Base-by-base conservation (phyloP, 2,797 vertebrate species). In the Cryptoprocta ferox region DNA sequence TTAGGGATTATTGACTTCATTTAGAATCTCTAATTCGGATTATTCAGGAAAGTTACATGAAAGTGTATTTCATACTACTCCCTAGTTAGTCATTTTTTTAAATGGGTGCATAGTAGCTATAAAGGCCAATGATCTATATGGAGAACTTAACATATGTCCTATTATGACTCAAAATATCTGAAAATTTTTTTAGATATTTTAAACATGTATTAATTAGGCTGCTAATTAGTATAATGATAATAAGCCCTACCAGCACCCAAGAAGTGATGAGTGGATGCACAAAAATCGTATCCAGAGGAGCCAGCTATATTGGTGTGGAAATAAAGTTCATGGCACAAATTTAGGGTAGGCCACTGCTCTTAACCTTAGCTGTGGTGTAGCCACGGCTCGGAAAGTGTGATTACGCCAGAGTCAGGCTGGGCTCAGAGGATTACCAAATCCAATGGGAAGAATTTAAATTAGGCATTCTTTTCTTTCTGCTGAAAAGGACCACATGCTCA, bases 31-130 rank as follows among this genome's bases (percentile, higher is more conserved):
- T 61, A 83, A 95, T 70, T 92, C 93, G 80, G 19, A 89, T 48
- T 76, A 89, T 35, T 6, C 14, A 75, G 42, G 2, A 86, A 96
- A 71, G 26, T 66, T 92, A 48, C 18, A n/a, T 82, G 30, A 90
- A 30, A 42, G 3, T 81, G 37, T 75, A 91, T 90, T 93, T 90
- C 35, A 56, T 94, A 78, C 90, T 84, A 87, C 50, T 95, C 83
- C 76, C 61, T 94, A 80, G 35, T 82, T 92, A 92, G 71, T 71
- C 79, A 94, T 92, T 96, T 97, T 91, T 95, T 90, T 80, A 92
- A 89, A 95, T 93, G 45, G 39, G 24, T 79, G 10, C 21, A 56
- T 37, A 94, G 65, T 93, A 88, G 45, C 32, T 95, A 73, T 32
- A 78, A 92, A 93, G 89, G 94, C 32, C 75, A 98, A 39, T 66